Base-by-base conservation (phyloP, 2,888 invertebrate genomes). In the Dryocosmus kuriphilus region DNA sequence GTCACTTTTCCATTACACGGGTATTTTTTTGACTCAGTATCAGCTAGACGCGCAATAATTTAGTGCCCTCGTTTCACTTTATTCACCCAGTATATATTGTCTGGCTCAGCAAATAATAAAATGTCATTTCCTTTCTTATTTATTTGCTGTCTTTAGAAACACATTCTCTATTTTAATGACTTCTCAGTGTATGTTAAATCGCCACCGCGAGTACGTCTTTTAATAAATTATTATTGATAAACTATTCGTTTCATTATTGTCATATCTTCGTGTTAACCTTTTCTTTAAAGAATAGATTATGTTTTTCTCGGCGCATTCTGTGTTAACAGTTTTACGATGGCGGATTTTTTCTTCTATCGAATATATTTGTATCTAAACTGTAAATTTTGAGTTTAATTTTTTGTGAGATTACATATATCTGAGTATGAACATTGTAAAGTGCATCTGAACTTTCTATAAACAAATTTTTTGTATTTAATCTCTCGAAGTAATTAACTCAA, bases 161-260 rank as follows among this genome's bases (percentile, higher is more conserved):
- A 16, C 16, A 55, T 55, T 55, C 55, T 27, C 14, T 27, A 60
- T 60, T 71, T 55, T 46, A 38, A 46, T 51, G 71, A 16, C 32
- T 32, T 46, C n/a, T 71, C 46, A 71, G 71, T 71, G 51, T 51
- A 51, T 71, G 41, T 67, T 46, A 76, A 76, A 76, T 76, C 80
- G 62, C 76, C 76, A 46, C 80, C 76, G 78, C 80, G 78, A 75
- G 55, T n/a, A 32, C 51, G n/a, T 71, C 51, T 30, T 71, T 71
- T 71, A 71, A 71, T 71, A 71, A 71, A 71, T 71, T 71, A 71
- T 71, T 71, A 71, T 71, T 71, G 32, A 27, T 55, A 32, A 55
- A 51, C 16, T 27, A 24, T 14, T 11, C 14, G 24, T 24, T 27
- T 60, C 11, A 7, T 60, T 27, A 60, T 57, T 57, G 55, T 55